phyloP scores from a whole-genome alignment of 2,797 vertebrate genomes.

The Eleutherodactylus coqui region DNA sequence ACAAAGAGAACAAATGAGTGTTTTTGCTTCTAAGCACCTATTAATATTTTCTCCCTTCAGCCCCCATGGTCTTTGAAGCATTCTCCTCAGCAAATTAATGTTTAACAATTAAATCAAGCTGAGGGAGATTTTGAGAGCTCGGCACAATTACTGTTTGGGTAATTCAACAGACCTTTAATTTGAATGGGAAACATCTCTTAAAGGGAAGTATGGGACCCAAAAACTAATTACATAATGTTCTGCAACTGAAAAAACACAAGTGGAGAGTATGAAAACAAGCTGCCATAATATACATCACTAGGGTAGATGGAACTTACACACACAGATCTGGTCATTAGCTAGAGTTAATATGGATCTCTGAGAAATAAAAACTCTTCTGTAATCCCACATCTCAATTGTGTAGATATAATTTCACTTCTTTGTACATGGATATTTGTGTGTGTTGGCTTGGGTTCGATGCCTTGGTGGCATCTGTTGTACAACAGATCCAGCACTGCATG shows the following conservation, averaged over 20 bases:
- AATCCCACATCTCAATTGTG: background rate
- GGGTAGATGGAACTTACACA: conserved; percentile 68
- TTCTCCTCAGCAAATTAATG: conserved; percentile 82
- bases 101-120: conserved; percentile 86
- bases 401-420: background rate
- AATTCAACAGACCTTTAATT: conserved; percentile 80
- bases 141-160: conserved; percentile 84
- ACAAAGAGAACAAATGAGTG: conserved; percentile 88
- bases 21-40: conserved; percentile 81
- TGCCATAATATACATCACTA: conserved; percentile 73
- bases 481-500: too few relatives aligned
- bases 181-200: conserved; percentile 87
- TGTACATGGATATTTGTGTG: background rate
- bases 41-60: conserved; percentile 80
- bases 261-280: conserved; percentile 82
- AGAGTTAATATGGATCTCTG: too few relatives aligned
- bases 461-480: too few relatives aligned
- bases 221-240: conserved; percentile 96
- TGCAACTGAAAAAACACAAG: conserved; percentile 92
- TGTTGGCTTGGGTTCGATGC: background rate
- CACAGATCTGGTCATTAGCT: background rate
- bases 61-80: conserved; percentile 75
- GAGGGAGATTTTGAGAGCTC: conserved; percentile 78
- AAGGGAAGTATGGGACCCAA: conserved; percentile 77
- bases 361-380: background rate